Evolutionary conservation across 1,140 invertebrate genomes (phyloP).

Genomic region (Microplitis demolitor): DNA sequence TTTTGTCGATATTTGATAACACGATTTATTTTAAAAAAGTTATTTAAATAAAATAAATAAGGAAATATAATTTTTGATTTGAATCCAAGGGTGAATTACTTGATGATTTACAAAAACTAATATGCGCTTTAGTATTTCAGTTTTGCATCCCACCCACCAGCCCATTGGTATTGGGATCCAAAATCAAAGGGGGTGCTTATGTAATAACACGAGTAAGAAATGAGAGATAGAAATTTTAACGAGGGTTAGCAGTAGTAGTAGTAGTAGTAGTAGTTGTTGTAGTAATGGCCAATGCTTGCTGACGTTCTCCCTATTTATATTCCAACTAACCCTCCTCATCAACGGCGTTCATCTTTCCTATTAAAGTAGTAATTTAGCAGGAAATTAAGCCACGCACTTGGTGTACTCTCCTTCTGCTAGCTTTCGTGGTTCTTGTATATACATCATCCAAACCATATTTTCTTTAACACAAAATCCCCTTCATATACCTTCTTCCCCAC

Average conservation of each 20-base stretch:
- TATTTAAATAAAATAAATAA: no score
- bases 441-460: conserved; percentile 23
- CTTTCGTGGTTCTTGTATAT: conserved; percentile 35
- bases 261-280: conserved; percentile 10
- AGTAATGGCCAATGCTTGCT: background rate
- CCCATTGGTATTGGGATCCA: no score
- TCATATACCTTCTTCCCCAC: conserved; percentile 22
- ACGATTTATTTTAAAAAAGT: no score
- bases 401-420: conserved; percentile 41
- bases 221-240: background rate
- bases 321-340: conserved; percentile 62
- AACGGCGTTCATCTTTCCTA: conserved; percentile 63
- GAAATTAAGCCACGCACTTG: conserved; percentile 62
- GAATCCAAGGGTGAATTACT: no score
- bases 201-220: no score
- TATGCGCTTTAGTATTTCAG: no score
- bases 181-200: no score
- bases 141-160: no score
- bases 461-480: conserved; percentile 9
- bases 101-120: no score
- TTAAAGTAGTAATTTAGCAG: conserved; percentile 66
- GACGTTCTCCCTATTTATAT: conserved; percentile 59
- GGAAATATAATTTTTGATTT: no score
- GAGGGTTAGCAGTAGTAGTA: conserved; percentile 10
- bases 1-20: no score